These are phyloP conservation scores for Drosophila oshimai DNA, from an alignment of 1,140 invertebrate species.

Conservation along the genomic window DNA sequence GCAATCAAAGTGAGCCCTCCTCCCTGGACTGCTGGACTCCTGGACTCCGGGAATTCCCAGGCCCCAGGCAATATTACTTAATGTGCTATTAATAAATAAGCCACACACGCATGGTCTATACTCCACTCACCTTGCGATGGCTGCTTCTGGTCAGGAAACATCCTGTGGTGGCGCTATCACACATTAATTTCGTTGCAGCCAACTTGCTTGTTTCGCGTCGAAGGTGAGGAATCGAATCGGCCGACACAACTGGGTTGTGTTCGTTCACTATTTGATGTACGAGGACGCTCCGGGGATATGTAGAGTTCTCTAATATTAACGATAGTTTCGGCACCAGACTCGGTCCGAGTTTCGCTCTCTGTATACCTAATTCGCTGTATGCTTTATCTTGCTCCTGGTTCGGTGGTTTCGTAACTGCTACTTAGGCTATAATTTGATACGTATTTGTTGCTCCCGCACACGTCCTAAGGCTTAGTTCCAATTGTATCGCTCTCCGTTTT, in stretches of 20 bases:
- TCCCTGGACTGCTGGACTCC: too few relatives aligned
- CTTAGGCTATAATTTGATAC: constrained; percentile 74
- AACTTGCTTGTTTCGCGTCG: constrained; percentile 39
- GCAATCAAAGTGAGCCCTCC: background rate
- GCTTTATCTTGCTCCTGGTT: constrained; percentile 32
- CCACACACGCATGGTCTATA: constrained; percentile 2
- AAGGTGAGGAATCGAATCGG: constrained; percentile 27
- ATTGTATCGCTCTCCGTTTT: constrained; percentile 54
- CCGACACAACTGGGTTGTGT: too few relatives aligned
- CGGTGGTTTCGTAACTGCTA: constrained; percentile 49
- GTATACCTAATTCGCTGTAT: constrained; percentile 49
- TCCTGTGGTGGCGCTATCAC: constrained; percentile 87
- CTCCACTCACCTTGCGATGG: constrained; percentile 84
- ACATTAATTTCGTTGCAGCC: constrained; percentile 85
- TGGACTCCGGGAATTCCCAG: too few relatives aligned
- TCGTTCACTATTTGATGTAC: background rate
- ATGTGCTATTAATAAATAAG: constrained; percentile 45
- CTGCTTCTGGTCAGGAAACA: constrained; percentile 86
- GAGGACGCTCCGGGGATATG: constrained; percentile 10
- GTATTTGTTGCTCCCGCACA: constrained; percentile 60
- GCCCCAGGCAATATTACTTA: constrained; percentile 27
- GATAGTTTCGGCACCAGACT: constrained; percentile 43
- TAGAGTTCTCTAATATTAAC: constrained; percentile 51
- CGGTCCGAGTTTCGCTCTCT: constrained; percentile 10
- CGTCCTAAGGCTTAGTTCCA: constrained; percentile 62